Base-by-base conservation (phyloP, 2,888 invertebrate genomes). In the Limnephilus lunatus region DNA sequence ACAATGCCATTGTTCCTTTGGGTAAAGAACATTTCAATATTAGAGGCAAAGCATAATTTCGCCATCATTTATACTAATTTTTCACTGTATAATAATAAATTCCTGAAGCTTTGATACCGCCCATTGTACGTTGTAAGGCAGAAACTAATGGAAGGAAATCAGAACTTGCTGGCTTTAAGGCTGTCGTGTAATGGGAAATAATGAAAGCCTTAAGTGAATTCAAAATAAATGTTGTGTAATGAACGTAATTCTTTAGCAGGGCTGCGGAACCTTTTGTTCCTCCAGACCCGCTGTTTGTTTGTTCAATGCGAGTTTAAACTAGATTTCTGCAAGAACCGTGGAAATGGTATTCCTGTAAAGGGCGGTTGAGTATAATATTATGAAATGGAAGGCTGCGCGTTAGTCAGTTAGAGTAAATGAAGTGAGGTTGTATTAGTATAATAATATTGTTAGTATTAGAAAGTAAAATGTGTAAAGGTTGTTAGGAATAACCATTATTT, bases 101-200 rank as follows among this genome's bases (percentile, higher is more conserved):
- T 68, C 68, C 68, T n/a, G 25, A 68, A 68, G 9, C 25, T 25
- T 68, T 68, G 68, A 9, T 9, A 68, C 25, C 68, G n/a, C 25
- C 68, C 68, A 25, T n/a, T 68, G 68, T 68, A 68, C 25, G n/a
- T 68, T 68, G 68, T 68, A 68, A 68, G 68, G 68, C 82, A 82
- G 82, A 82, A 82, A 82, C 82, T 82, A 82, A 82, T 82, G 82
- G 32, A 80, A 80, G 88, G 31, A 89, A 89, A 89, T 89, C 80
- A 89, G 30, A 89, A 89, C 44, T 89, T 89, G 88, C 35, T 80
- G 31, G 81, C 88, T 35, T 12, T 25, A n/a, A 39, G 80, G 80
- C 32, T 80, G 31, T 87, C n/a, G 32, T 31, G 85, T 85, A 85
- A 25, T 25, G 39, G 32, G 32, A 85, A 85, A 85, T 85, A 85